phyloP scores from a whole-genome alignment of 2,113 vertebrate genomes.

The Psephotus haematonotus region DNA sequence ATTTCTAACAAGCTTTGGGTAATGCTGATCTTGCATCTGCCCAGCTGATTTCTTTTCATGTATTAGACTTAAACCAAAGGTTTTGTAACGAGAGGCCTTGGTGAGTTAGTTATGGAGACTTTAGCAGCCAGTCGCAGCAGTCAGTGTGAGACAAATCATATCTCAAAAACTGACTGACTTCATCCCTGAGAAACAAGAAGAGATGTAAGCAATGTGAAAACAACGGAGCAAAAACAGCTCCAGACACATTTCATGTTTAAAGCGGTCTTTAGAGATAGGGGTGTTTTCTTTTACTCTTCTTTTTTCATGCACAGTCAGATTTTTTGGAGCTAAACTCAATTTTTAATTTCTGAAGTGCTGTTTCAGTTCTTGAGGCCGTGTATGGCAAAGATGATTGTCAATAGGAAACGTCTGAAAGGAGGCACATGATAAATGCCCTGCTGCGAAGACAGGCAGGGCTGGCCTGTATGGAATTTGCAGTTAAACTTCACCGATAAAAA shows the following conservation, averaged over 20 bases:
- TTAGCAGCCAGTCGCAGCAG: not conserved
- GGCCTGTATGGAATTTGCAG: not conserved
- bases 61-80: not conserved
- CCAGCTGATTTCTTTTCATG: not conserved
- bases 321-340: conserved; percentile 9
- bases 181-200: not conserved
- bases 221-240: not conserved
- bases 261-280: conserved; percentile 17
- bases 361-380: not conserved
- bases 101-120: not conserved
- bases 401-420: not conserved
- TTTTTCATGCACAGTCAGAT: not conserved
- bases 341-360: conserved; percentile 40
- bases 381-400: not conserved
- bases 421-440: not conserved
- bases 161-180: conserved; percentile 19
- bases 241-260: conserved; percentile 29
- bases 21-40: conserved; percentile 10
- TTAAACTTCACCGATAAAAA: not conserved
- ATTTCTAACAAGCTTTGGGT: conserved; percentile 2
- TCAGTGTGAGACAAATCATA: conserved; percentile 9
- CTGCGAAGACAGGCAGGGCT: not conserved
- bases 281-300: not conserved
- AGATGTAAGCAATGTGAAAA: not conserved
- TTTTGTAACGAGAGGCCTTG: not conserved